phyloP scores from a whole-genome alignment of 1,140 invertebrate species.

The Procambarus virginalis region DNA sequence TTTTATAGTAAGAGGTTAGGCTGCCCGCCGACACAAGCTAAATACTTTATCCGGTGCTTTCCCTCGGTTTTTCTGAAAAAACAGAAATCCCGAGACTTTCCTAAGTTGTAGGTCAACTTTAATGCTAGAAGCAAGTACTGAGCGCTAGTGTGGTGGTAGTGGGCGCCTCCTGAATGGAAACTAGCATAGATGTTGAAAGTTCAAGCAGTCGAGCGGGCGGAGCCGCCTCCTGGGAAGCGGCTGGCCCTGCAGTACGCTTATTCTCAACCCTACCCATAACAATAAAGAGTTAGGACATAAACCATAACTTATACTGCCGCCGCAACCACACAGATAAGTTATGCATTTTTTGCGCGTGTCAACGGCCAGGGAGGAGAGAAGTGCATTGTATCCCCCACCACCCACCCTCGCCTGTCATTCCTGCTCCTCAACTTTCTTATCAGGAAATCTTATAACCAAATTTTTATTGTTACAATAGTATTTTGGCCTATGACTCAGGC shows the following conservation, averaged over 20 bases:
- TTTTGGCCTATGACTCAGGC: background rate
- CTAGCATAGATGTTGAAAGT: too few relatives aligned
- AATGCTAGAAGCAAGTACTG: background rate
- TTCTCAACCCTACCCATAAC: slow-evolving; percentile 59
- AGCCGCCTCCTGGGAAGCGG: too few relatives aligned
- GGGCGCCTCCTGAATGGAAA: too few relatives aligned
- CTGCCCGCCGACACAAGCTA: background rate
- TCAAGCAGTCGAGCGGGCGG: too few relatives aligned
- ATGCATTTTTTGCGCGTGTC: slow-evolving; percentile 13
- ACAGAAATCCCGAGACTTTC: background rate
- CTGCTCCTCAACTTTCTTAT: background rate
- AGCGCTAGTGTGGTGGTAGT: background rate
- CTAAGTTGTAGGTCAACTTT: background rate
- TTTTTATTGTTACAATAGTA: background rate
- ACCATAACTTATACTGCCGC: slow-evolving; percentile 54
- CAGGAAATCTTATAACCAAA: background rate
- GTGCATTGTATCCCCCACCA: background rate
- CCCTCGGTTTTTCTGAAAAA: background rate
- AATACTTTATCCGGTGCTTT: background rate
- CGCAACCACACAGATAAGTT: slow-evolving; percentile 18
- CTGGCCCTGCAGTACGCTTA: background rate
- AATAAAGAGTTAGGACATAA: slow-evolving; percentile 67
- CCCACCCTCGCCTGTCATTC: background rate
- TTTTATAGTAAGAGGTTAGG: too few relatives aligned
- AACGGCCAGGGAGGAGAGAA: background rate